Evolutionary conservation across 1,140 invertebrate genomes (phyloP), one percentile per base, ranked within the genome.

Genomic region (Euschistus heros): DNA sequence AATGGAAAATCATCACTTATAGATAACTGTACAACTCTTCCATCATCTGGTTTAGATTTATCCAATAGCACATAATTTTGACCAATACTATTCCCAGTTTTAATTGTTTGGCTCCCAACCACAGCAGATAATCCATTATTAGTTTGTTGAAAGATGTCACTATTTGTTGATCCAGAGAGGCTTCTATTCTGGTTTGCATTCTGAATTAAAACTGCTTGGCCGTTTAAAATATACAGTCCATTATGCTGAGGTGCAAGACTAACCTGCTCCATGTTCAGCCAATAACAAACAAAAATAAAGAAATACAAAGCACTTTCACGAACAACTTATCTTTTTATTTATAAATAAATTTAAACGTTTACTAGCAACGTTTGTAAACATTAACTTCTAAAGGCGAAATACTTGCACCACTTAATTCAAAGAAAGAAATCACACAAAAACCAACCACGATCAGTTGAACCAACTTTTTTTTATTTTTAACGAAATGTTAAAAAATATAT

Each of bases 1-100:
- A 57, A 17, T 8, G 54, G 54, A 14, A 57, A 57, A 26, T 57
- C 54, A 20, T 57, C 54, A 26, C 54, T 57, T 5, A 57, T 57
- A 24, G 54, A 57, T 22, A 57, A 15, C 22, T 57, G 54, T 5
- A 57, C 54, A 18, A 57, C 54, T 24, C 54, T 26, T 27, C 26
- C 54, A 17, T 57, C 54, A 24, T 57, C 54, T 8, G 24, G 20
- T 57, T 26, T 26, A 27, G 10, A 20, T 18, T 57, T 57, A 57
- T 57, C 24, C 18, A 57, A 26, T 10, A 57, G 14, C 2, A 57
- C 18, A 15, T 26, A 22, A 57, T 57, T 57, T 26, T 57, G 54
- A 24, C 24, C 54, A 6, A 57, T 18, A 15, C 15, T 4, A 24
- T 37, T 37, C 1, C 6, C 10, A 10, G 33, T 10, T 6, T 26